A percentile compares a stretch with the other conserved stretches of the same genome.
Conservation (phyloP, 2,888 invertebrate species). For the Caenorhabditis sp. region DNA sequence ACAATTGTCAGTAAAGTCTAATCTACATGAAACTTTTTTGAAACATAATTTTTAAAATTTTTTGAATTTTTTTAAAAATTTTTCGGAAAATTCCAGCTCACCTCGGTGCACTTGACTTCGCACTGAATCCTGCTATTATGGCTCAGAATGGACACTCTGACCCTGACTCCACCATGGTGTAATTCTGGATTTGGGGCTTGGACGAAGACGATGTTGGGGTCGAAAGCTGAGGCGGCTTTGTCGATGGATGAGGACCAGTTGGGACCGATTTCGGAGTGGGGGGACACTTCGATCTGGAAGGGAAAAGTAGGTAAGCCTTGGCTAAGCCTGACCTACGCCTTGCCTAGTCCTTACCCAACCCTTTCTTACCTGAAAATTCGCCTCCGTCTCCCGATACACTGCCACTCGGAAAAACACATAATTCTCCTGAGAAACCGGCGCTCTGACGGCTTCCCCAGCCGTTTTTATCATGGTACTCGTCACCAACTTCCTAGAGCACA, state of each 20-base stretch:
- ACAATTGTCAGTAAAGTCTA: too few relatives aligned
- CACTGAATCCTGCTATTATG: slow-evolving; percentile 58
- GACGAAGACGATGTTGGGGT: slow-evolving; percentile 79
- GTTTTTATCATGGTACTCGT: slow-evolving; percentile 70
- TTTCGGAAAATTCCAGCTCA: too few relatives aligned
- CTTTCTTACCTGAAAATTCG: slow-evolving; percentile 48
- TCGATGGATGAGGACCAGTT: slow-evolving; percentile 77
- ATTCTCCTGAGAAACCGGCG: slow-evolving; percentile 69
- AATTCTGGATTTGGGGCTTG: slow-evolving; percentile 71
- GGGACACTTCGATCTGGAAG: slow-evolving; percentile 76
- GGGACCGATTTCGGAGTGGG: slow-evolving; percentile 69
- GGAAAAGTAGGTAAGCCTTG: too few relatives aligned
- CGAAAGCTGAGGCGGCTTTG: slow-evolving; percentile 78
- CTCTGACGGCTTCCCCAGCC: slow-evolving; percentile 63
- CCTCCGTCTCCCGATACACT: slow-evolving; percentile 56
- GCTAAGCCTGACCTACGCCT: too few relatives aligned
- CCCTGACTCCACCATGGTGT: slow-evolving; percentile 63
- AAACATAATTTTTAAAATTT: neutral
- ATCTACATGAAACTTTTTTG: neutral
- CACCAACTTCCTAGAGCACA: slow-evolving; percentile 76
- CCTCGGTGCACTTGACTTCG: slow-evolving; percentile 64
- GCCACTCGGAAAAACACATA: slow-evolving; percentile 80
- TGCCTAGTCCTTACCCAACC: too few relatives aligned
- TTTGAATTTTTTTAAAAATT: neutral
- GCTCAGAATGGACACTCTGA: slow-evolving; percentile 63